A percentile compares a stretch with the other conserved stretches of the same genome.
phyloP scores from a whole-genome alignment of 2,113 vertebrate species.

The Semnornis frantzii region DNA sequence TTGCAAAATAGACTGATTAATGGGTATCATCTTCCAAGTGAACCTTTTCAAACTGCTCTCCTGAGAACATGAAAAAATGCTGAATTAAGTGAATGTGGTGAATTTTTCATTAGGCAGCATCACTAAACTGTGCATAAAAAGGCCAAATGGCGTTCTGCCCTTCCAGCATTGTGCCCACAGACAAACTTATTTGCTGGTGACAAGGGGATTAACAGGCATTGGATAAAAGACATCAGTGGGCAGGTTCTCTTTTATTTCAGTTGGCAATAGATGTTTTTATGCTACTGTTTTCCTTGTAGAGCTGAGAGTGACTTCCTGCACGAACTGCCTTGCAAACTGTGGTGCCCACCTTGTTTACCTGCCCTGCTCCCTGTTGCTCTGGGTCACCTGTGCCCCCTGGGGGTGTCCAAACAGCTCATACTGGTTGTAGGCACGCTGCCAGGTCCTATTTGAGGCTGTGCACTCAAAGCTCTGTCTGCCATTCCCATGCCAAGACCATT shows the following conservation, averaged over 20 bases:
- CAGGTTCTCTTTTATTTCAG: neutral
- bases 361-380: no score
- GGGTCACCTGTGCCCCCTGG: no score
- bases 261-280: neutral
- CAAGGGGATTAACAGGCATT: neutral
- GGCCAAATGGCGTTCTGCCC: neutral
- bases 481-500: no score
- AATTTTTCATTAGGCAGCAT: conserved; percentile 17
- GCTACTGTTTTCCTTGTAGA: no score
- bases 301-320: no score
- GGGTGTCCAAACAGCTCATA: no score
- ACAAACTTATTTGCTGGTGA: neutral
- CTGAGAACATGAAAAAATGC: neutral
- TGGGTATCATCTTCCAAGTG: neutral
- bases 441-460: no score
- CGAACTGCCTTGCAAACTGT: no score
- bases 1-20: conserved; percentile 7
- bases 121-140: neutral
- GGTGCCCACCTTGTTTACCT: no score
- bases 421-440: no score
- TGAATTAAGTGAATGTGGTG: conserved; percentile 14
- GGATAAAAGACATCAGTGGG: neutral
- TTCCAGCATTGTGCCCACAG: neutral
- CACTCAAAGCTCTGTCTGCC: no score
- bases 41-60: neutral